Evolutionary conservation across 2,888 invertebrate genomes (phyloP), one percentile per base, ranked within the genome.

Genomic region (Lycophotia porphyrea): DNA sequence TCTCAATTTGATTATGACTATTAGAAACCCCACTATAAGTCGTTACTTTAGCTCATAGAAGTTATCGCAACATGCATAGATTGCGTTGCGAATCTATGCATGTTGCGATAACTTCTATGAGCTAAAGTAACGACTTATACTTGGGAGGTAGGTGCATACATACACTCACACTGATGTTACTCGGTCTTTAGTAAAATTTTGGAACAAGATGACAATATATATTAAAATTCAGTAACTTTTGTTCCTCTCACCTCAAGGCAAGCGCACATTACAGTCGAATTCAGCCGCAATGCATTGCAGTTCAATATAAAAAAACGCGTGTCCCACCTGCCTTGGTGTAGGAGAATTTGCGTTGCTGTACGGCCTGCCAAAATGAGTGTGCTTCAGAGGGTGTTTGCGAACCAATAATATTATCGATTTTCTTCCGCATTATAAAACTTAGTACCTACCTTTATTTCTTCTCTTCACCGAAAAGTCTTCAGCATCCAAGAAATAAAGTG

Each of bases 401-500:
- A 60, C 36, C 39, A 60, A 24, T 31, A 47, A 47, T 9, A 55
- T 27, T 36, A 36, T 4, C 24, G 0, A 11, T 18, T 31, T n/a
- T 21, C 34, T 15, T 49, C 39, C 7, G 5, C n/a, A 21, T 36
- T 18, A 31, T 39, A n/a, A 31, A 47, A n/a, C 13, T 39, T 3
- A 36, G 13, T 47, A 67, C 13, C 7, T 34, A 42, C 15, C 21
- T 18, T 44, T 36, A 61, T 21, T 49, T 24, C 61, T 39, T 39
- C 39, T 15, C n/a, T 63, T 39, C 63, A 63, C 8, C n/a, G n/a
- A 47, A 27, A 60, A 77, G 18, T 21, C 31, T 27, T 58, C 13
- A n/a, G 24, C 18, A 66, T 31, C n/a, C 24, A 55, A 39, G 44
- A 73, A 81, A 73, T 34, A 64, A 75, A 64, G 58, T 31, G 68